phyloP scores from a whole-genome alignment of 2,888 invertebrate genomes.

The Pocota personata region DNA sequence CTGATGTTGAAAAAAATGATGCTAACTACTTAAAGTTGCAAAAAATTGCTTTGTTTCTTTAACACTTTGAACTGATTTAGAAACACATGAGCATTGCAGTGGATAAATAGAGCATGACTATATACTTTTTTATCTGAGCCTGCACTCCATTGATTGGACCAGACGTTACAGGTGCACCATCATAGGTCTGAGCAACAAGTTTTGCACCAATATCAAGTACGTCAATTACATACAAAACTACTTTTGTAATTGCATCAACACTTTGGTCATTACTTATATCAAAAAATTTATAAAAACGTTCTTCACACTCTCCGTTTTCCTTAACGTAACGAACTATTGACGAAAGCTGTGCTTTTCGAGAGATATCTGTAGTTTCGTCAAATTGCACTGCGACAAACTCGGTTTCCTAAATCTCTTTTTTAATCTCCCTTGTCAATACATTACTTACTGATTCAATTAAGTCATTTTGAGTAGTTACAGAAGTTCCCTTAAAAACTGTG shows the following conservation, averaged over 20 bases:
- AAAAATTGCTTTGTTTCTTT: too few species aligned
- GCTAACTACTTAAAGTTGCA: too few species aligned
- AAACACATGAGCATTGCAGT: slow-evolving; percentile 34
- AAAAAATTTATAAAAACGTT: too few species aligned
- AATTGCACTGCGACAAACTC: slow-evolving; percentile 22
- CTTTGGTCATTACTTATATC: too few species aligned
- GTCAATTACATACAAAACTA: slow-evolving; percentile 29
- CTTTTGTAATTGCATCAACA: too few species aligned
- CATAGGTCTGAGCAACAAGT: slow-evolving; percentile 39
- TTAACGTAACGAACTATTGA: too few species aligned
- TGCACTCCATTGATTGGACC: slow-evolving; percentile 29
- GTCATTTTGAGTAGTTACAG: too few species aligned
- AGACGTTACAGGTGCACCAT: slow-evolving; percentile 5
- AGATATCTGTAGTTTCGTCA: too few species aligned
- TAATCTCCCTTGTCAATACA: slow-evolving; percentile 20
- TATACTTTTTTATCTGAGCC: slow-evolving; percentile 39
- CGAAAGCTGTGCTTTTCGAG: too few species aligned
- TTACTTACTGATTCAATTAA: slow-evolving; percentile 17
- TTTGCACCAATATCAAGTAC: slow-evolving; percentile 40
- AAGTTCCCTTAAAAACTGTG: too few species aligned
- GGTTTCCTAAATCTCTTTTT: slow-evolving; percentile 12
- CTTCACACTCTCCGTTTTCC: too few species aligned
- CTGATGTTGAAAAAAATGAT: too few species aligned
- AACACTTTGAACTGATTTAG: slow-evolving; percentile 43
- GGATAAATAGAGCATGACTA: slow-evolving; percentile 28